Evolutionary conservation across 2,113 vertebrate genomes (phyloP).

Genomic region (Platysternon megacephalum): DNA sequence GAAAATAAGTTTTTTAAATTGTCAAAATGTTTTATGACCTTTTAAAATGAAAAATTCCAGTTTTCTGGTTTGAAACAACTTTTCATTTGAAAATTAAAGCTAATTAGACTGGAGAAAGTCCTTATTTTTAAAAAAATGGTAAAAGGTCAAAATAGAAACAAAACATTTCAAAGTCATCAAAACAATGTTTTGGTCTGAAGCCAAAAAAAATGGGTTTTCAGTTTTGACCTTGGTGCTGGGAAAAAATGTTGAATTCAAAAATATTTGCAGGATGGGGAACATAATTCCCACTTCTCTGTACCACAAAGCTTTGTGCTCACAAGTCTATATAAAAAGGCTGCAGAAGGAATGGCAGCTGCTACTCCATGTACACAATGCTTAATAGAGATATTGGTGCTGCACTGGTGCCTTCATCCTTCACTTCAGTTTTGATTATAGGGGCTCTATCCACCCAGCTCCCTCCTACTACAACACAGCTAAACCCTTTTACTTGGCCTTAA

Average conservation of each 20-base stretch:
- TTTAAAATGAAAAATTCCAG: not conserved
- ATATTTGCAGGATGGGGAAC: not conserved
- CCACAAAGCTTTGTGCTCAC: rapidly evolving
- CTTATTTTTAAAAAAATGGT: not conserved
- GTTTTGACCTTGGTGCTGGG: not conserved
- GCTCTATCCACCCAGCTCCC: not conserved
- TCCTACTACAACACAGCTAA: not conserved
- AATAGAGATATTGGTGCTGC: rapidly evolving
- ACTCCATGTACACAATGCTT: rapidly evolving
- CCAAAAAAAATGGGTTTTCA: not conserved
- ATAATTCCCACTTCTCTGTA: not conserved
- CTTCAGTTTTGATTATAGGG: not conserved
- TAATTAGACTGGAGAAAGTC: not conserved
- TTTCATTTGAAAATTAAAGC: not conserved
- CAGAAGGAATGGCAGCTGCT: not conserved
- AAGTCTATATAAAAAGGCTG: rapidly evolving
- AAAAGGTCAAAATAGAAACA: not conserved
- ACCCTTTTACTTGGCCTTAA: not conserved
- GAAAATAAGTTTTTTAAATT: not conserved
- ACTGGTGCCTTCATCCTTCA: not conserved
- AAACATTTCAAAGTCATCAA: not conserved
- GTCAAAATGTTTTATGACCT: not conserved
- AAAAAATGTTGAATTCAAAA: not conserved
- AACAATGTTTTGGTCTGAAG: not conserved
- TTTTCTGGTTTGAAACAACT: not conserved